These are phyloP conservation scores for Cyclophora punctaria DNA, from an alignment of 2,888 invertebrate species.

Conservation along the genomic window DNA sequence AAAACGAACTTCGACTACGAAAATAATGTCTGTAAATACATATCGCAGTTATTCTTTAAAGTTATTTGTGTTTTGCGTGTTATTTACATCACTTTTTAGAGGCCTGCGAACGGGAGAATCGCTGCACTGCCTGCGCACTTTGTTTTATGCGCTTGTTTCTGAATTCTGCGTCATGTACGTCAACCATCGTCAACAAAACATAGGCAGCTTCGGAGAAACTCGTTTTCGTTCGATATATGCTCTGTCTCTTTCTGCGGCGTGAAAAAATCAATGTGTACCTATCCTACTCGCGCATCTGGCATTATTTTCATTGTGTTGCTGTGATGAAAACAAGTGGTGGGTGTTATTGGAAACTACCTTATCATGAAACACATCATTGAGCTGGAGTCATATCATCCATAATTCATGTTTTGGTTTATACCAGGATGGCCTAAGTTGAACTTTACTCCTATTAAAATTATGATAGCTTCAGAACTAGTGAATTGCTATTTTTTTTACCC, in stretches of 20 bases:
- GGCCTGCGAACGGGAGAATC: conserved; percentile 67
- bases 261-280: conserved; percentile 20
- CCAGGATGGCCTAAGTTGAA: too few relatives aligned
- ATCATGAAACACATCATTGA: too few relatives aligned
- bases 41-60: conserved; percentile 47
- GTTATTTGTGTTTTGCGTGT: conserved; percentile 42
- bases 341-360: too few relatives aligned
- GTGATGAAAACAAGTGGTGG: conserved; percentile 9
- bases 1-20: conserved; percentile 28
- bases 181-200: conserved; percentile 56
- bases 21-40: conserved; percentile 31
- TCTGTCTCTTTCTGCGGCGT: conserved; percentile 49
- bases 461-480: too few relatives aligned
- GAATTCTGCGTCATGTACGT: conserved; percentile 5
- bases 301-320: conserved; percentile 39
- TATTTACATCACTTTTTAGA: conserved; percentile 66
- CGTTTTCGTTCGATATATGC: conserved; percentile 32
- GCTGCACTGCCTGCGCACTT: conserved; percentile 72
- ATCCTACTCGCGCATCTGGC: conserved; percentile 49
- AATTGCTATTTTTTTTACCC: too few relatives aligned
- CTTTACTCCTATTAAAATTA: too few relatives aligned
- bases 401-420: too few relatives aligned
- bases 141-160: conserved; percentile 64
- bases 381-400: too few relatives aligned
- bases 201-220: conserved; percentile 30